Conservation (phyloP, 2,113 vertebrate genomes). For the Panthera tigris region DNA sequence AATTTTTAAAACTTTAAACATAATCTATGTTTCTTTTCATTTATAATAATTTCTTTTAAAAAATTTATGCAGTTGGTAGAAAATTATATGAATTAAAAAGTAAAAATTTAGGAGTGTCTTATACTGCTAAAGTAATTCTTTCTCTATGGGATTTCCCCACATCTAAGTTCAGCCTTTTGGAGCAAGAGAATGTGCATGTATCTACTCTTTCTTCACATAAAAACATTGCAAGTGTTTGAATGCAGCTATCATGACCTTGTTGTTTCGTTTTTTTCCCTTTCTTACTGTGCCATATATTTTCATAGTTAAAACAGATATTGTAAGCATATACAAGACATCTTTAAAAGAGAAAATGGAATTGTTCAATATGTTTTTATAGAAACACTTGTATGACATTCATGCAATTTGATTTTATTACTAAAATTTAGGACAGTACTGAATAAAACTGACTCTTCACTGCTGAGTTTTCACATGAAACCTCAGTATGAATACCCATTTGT, state of each 20-base stretch:
- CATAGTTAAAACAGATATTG: constrained; percentile 48
- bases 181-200: background rate
- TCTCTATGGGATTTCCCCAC: background rate
- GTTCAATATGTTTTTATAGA: constrained; percentile 57
- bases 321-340: background rate
- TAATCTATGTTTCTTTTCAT: background rate
- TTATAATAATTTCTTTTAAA: background rate
- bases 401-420: constrained; percentile 60
- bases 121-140: background rate
- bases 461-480: background rate
- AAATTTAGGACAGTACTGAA: constrained; percentile 45
- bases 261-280: background rate
- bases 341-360: constrained; percentile 40
- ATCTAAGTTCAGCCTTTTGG: background rate
- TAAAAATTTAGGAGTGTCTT: background rate
- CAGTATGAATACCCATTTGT: background rate
- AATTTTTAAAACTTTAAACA: background rate
- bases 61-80: background rate
- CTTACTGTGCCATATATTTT: constrained; percentile 29
- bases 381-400: background rate
- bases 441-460: too few species aligned
- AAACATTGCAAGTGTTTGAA: background rate
- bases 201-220: background rate
- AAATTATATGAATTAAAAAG: background rate
- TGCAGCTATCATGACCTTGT: background rate